Evolutionary conservation across 2,113 vertebrate genomes (phyloP), one percentile per base, ranked within the genome.

Genomic region (Choloepus hoffmanni): DNA sequence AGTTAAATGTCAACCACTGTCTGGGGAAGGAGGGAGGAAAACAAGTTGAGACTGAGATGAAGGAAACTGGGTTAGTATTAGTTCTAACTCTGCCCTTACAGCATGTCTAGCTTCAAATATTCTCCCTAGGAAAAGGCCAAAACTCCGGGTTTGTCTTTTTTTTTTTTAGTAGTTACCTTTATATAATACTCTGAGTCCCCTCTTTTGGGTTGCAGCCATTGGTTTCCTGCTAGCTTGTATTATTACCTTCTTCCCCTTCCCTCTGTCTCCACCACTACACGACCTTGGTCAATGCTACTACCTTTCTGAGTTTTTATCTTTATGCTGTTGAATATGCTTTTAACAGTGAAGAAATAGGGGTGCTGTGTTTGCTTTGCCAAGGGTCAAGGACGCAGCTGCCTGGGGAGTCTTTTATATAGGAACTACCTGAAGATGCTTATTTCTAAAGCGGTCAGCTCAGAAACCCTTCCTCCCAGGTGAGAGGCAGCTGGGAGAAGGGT

Each of bases 101-200:
- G 50, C 53, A n/a, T 58, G 36, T 73, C 21, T 36, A 85, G 45
- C 76, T 85, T 79, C 53, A 92, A 85, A 92, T 68, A 95, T 48
- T n/a, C 60, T 81, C 48, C 33, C 19, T 65, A 87, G 58, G 70
- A 83, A 92, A 76, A 68, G 33, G 30, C 4, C 5, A 40, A 81
- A 87, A 86, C 58, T 78, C 60, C 13, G 5, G 5, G 60, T 50
- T 72, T 86, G 6, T 28, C n/a, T 79, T 36, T 90, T 70, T 36
- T 50, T 65, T 63, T 28, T 11, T 6, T 55, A 33, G 53, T 33
- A 19, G 88, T 72, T 33, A 79, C 26, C 36, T 67, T 30, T 63
- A 67, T 40, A 40, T 45, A n/a, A 82, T 40, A 36, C 36, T 33
- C 26, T 67, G 74, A 19, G 16, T 36, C 45, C 79, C 30, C n/a